Evolutionary conservation across 64 coral and sea anemone species (phyloP), one percentile per base, ranked within the genome.

Genomic region (Dendrophyllia cribrosa): DNA sequence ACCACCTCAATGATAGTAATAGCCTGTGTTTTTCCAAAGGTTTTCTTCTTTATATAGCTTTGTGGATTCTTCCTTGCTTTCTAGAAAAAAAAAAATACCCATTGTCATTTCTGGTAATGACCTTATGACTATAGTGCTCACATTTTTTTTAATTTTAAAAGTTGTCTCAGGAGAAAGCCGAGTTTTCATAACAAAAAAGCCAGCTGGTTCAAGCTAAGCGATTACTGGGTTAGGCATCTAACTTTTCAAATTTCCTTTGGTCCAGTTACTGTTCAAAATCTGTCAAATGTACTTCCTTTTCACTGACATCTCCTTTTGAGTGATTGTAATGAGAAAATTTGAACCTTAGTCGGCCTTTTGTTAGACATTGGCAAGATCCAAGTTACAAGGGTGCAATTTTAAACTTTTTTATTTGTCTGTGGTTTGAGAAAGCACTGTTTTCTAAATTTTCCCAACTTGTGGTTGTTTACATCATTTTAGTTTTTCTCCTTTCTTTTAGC

Each of bases 261-360:
- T 50, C 62, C 4, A 84, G 80, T 50, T 63, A 46, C 62, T 84
- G 80, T 84, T 67, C 49, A 69, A 84, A 84, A 22, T 67, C 62
- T 84, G 61, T 84, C 80, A 67, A 22, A 68, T 68, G 7, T 47
- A 84, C 80, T 47, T 67, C 80, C 80, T 84, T 13, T 79, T 55
- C 23, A 79, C 59, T 79, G 10, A 79, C 6, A 24, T 60, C n/a
- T 79, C 45, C 51, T 22, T 10, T 19, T 66, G 60, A 17, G 13
- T 51, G 43, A 84, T 84, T 53, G 66, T 23, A 51, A 50, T 66
- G 9, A 2, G 10, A 45, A 22, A 67, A 50, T 20, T 5, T 49
- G 6, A 6, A 2, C 43, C 9, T 49, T 17, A 20, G 6, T 7
- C 0, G 0, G 45, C 55, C 59, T 22, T 59, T 16, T 43, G 5